Base-by-base conservation (phyloP, 2,113 vertebrate genomes). In the Bujurquina vittata region DNA sequence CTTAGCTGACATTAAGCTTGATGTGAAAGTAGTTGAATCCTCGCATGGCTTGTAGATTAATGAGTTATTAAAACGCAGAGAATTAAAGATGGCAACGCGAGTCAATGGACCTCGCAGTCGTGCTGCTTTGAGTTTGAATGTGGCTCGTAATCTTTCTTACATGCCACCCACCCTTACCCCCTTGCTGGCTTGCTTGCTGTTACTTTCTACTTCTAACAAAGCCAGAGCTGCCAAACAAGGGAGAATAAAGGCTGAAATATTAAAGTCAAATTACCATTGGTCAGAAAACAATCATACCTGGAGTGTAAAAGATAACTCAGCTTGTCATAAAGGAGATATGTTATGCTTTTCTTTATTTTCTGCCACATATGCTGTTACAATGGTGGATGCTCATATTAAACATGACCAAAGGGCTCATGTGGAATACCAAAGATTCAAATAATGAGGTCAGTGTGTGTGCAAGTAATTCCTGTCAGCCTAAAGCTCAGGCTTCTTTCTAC, bases 41-140 rank as follows among this genome's bases (percentile, higher is more conserved):
- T 75, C 75, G 82, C 40, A 29, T 6, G 49, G 57, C 77, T 79
- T 29, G 67, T 60, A 56, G 86, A 92, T 88, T 49, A 77, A 69
- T 83, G 67, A 80, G 83, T 89, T 87, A 87, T 87, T 87, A 76
- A 90, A 91, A 88, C 3, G 1, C 59, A 43, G 67, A 83, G 60
- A 77, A 77, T 88, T 83, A 80, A 87, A 77, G 58, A 87, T 74
- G 65, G 79, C 81, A 56, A 17, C 11, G 35, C 23, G 37, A 85
- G 67, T 89, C 82, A 84, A 63, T 79, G 78, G 73, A 65, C 65
- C 75, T 69, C 76, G 57, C 77, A 9, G n/a, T 33, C 1, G 0
- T 26, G 81, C 58, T 20, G 10, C 80, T 81, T 74, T 67, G 52
- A 83, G 54, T 69, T 76, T 63, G 52, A 89, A 88, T 79, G 43